A percentile compares a stretch with the other conserved stretches of the same genome.
These are phyloP conservation scores for Ciconia stormi DNA, from an alignment of 2,113 vertebrate species.

Conservation along the genomic window DNA sequence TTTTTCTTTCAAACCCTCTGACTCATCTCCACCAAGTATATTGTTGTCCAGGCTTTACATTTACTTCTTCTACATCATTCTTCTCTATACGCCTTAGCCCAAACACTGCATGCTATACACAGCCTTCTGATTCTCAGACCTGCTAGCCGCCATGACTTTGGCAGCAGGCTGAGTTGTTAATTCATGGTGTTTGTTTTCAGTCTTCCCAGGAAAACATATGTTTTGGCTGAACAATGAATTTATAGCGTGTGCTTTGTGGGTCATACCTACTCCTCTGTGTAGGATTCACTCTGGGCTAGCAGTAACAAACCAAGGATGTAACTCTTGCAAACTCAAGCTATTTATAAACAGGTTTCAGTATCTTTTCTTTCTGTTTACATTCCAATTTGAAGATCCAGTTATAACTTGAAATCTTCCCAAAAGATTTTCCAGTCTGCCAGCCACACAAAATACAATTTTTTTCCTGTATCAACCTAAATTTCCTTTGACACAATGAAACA, in stretches of 20 bases:
- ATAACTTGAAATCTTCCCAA: neutral
- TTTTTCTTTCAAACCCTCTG: neutral
- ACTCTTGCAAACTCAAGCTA: neutral
- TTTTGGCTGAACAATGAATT: neutral
- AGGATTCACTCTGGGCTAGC: neutral
- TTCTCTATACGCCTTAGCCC: neutral
- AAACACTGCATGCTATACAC: neutral
- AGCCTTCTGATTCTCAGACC: neutral
- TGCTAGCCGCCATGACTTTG: neutral
- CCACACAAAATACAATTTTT: neutral
- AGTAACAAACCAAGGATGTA: neutral
- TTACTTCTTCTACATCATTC: neutral
- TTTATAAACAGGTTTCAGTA: neutral
- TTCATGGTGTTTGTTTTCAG: neutral
- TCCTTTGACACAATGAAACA: constrained; percentile 6
- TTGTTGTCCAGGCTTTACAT: neutral
- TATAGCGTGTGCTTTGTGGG: neutral
- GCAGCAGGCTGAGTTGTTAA: neutral
- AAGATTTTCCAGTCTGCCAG: constrained; percentile 9
- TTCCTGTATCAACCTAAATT: neutral
- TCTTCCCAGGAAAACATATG: neutral
- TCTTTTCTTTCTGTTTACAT: neutral
- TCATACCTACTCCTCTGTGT: neutral
- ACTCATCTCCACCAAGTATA: neutral
- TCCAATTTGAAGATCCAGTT: neutral